Evolutionary conservation across 2,888 invertebrate species (phyloP).

Genomic region (Tinea semifulvella): DNA sequence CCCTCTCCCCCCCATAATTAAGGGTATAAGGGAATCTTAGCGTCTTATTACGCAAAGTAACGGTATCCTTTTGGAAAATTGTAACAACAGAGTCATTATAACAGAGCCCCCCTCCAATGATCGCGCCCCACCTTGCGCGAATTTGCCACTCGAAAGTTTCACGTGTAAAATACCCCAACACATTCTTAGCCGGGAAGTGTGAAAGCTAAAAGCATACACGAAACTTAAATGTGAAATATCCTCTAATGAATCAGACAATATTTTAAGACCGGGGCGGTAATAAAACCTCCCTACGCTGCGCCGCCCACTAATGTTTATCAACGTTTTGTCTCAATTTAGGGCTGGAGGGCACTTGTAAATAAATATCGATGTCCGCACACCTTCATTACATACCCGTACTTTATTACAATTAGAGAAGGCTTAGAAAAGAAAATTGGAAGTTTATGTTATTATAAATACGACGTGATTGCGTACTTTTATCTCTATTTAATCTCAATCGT

Average conservation of each 20-base stretch:
- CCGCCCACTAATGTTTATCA: slow-evolving; percentile 58
- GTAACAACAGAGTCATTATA: slow-evolving; percentile 56
- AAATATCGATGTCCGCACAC: slow-evolving; percentile 49
- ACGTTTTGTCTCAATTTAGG: slow-evolving; percentile 57
- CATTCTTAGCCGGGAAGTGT: slow-evolving; percentile 22
- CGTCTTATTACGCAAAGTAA: slow-evolving; percentile 65
- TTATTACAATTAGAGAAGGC: too few relatives aligned
- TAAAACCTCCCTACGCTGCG: slow-evolving; percentile 44
- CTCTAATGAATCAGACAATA: slow-evolving; percentile 68
- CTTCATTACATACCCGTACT: slow-evolving; percentile 27
- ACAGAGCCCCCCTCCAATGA: slow-evolving; percentile 40
- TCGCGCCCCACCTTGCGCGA: slow-evolving; percentile 34
- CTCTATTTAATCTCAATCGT: too few relatives aligned
- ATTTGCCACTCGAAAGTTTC: slow-evolving; percentile 42
- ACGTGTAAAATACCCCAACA: slow-evolving; percentile 32
- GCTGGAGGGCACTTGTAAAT: slow-evolving; percentile 31
- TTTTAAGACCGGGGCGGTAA: slow-evolving; percentile 63
- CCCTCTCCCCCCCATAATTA: slow-evolving; percentile 51
- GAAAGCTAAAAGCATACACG: slow-evolving; percentile 49
- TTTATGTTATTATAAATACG: too few relatives aligned
- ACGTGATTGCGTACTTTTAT: too few relatives aligned
- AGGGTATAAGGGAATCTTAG: slow-evolving; percentile 66
- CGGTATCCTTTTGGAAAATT: slow-evolving; percentile 66
- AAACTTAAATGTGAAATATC: slow-evolving; percentile 65
- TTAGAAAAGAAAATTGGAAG: too few relatives aligned